Percentiles rank a stretch among this genome's conserved stretches.
phyloP scores from a whole-genome alignment of 2,888 invertebrate genomes.

The Daptonema setosum region DNA sequence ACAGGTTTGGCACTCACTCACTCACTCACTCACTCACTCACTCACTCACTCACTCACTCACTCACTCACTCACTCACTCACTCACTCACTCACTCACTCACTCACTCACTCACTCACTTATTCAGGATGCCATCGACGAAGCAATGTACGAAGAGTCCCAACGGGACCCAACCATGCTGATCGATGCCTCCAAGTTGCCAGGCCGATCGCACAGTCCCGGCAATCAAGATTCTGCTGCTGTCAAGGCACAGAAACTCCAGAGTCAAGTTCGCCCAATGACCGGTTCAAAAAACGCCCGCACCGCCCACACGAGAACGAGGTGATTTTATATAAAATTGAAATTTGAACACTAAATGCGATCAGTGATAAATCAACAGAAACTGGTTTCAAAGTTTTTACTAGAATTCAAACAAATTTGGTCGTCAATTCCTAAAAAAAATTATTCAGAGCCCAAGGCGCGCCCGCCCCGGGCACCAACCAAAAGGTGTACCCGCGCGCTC shows the following conservation, averaged over 20 bases:
- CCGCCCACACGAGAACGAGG: slow-evolving; percentile 1
- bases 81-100: too few relatives aligned
- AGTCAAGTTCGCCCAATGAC: background rate
- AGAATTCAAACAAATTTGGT: too few relatives aligned
- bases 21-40: background rate
- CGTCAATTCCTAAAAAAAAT: too few relatives aligned
- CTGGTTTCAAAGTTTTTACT: too few relatives aligned
- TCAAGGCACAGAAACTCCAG: background rate
- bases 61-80: too few relatives aligned
- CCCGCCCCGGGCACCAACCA: background rate
- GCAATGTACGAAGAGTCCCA: slow-evolving; percentile 5
- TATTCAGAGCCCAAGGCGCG: background rate
- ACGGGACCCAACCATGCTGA: background rate
- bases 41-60: background rate
- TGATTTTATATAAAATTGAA: too few relatives aligned
- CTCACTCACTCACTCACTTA: too few relatives aligned
- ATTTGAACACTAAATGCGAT: too few relatives aligned
- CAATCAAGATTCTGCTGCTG: background rate
- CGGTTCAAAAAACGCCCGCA: slow-evolving; percentile 1
- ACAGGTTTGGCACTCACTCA: too few relatives aligned
- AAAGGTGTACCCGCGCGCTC: slow-evolving; percentile 1
- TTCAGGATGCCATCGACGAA: slow-evolving; percentile 15
- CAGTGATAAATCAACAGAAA: too few relatives aligned
- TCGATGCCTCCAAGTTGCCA: background rate
- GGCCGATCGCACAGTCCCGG: background rate